These are phyloP conservation scores for Vespertilio murinus DNA, from an alignment of 2,797 vertebrate species.

Conservation along the genomic window DNA sequence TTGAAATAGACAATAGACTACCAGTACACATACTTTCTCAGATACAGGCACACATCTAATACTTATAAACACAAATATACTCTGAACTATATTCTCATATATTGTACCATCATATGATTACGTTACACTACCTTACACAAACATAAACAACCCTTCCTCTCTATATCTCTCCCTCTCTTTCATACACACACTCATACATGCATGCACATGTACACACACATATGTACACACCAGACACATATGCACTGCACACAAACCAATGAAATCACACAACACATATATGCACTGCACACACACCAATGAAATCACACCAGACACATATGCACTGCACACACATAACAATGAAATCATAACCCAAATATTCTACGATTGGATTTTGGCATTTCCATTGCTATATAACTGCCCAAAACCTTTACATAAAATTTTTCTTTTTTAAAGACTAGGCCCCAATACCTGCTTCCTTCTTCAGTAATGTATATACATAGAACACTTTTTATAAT, in stretches of 20 bases:
- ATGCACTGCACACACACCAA: not conserved
- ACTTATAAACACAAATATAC: not conserved
- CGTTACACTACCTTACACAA: not conserved
- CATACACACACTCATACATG: not conserved
- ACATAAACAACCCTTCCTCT: too few species aligned
- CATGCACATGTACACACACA: not conserved
- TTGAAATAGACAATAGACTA: not conserved
- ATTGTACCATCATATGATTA: not conserved
- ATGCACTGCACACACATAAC: not conserved
- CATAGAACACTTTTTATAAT: too few species aligned
- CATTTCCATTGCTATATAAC: not conserved
- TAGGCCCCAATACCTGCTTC: not conserved
- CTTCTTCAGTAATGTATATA: not conserved
- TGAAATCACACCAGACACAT: not conserved
- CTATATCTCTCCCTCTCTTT: not conserved
- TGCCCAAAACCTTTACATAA: not conserved
- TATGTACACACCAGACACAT: not conserved
- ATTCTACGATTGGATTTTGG: not conserved
- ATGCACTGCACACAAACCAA: not conserved
- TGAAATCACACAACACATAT: too few species aligned
- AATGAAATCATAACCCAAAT: not conserved
- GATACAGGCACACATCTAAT: not conserved
- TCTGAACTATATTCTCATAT: not conserved
- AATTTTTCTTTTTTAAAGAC: not conserved
- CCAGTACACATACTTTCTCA: not conserved